phyloP scores from a whole-genome alignment of 2,113 vertebrate genomes.

The Ptilonorhynchus violaceus region DNA sequence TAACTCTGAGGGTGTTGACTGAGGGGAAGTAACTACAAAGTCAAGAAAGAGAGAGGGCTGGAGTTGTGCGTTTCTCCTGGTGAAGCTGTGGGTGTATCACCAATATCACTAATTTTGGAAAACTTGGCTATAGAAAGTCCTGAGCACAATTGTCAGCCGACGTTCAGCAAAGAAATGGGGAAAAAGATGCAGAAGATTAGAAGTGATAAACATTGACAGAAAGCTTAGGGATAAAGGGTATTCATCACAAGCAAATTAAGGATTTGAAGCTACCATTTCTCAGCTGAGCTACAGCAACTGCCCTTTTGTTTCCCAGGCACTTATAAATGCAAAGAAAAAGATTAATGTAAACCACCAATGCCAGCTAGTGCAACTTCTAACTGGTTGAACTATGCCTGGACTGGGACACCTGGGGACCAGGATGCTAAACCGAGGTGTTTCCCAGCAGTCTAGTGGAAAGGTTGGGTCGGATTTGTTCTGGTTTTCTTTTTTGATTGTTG shows the following conservation, averaged over 20 bases:
- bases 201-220: background rate
- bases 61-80: background rate
- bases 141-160: background rate
- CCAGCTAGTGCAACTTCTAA: background rate
- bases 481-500: background rate
- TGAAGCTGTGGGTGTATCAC: background rate
- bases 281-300: background rate
- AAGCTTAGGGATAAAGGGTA: background rate
- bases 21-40: background rate
- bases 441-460: background rate
- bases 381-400: background rate
- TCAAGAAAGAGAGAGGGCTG: background rate
- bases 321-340: background rate
- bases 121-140: background rate
- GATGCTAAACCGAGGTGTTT: background rate
- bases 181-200: background rate
- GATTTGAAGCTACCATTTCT: background rate
- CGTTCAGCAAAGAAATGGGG: background rate
- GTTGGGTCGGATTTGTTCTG: background rate
- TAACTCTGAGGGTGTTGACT: background rate
- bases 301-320: background rate
- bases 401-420: background rate
- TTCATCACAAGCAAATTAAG: background rate
- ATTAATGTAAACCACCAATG: background rate
- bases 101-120: background rate